These are phyloP conservation scores for Microplitis demolitor DNA, from an alignment of 1,140 invertebrate genomes.

Conservation along the genomic window DNA sequence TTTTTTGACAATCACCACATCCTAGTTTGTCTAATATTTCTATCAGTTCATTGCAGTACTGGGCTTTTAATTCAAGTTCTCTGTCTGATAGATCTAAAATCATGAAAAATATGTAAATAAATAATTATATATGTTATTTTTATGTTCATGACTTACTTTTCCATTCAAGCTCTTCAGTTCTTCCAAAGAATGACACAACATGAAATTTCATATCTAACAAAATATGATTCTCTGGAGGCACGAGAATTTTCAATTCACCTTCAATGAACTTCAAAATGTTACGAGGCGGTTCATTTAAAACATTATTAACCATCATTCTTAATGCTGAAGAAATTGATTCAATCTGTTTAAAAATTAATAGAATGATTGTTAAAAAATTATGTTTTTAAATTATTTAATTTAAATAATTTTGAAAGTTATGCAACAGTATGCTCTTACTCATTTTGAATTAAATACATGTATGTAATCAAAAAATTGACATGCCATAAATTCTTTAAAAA, in stretches of 20 bases:
- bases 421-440: too few species aligned
- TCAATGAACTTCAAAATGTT: conserved; percentile 40
- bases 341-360: conserved; percentile 32
- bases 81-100: conserved; percentile 44
- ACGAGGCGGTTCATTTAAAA: conserved; percentile 33
- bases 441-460: too few species aligned
- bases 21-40: conserved; percentile 38
- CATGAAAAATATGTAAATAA: background rate
- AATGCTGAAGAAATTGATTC: conserved; percentile 41
- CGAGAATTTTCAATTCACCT: conserved; percentile 35
- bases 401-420: too few species aligned
- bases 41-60: conserved; percentile 47
- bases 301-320: conserved; percentile 31
- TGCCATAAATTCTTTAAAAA: too few species aligned
- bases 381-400: too few species aligned
- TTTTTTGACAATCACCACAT: conserved; percentile 50
- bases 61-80: conserved; percentile 43
- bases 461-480: too few species aligned
- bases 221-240: conserved; percentile 43
- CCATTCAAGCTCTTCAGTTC: conserved; percentile 38
- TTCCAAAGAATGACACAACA: conserved; percentile 47
- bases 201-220: conserved; percentile 46
- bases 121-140: background rate
- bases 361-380: too few species aligned
- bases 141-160: conserved; percentile 35